Percentiles rank a stretch among this genome's conserved stretches.
phyloP scores from a whole-genome alignment of 2,888 invertebrate genomes.

The Eupithecia exiguata region DNA sequence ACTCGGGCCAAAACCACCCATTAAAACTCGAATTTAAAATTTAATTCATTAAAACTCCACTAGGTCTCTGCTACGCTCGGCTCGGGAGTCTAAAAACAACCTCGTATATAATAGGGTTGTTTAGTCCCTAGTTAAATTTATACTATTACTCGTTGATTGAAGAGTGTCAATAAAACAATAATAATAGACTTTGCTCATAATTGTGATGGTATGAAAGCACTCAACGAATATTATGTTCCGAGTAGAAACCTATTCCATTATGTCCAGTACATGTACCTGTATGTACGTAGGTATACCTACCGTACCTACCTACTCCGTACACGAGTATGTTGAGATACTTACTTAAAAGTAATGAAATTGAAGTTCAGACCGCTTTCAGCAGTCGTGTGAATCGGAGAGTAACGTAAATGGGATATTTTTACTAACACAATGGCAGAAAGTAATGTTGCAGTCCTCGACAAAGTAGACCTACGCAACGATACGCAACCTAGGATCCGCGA shows the following conservation, averaged over 20 bases:
- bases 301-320: neutral
- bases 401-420: neutral
- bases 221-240: slow-evolving; percentile 4
- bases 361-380: slow-evolving; percentile 7
- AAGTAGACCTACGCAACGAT: neutral
- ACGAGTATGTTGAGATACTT: neutral
- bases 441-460: slow-evolving; percentile 3
- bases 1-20: too few relatives aligned
- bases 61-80: too few relatives aligned
- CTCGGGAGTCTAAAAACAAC: too few relatives aligned
- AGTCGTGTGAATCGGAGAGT: neutral
- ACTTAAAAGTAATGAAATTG: slow-evolving; percentile 5
- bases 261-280: neutral
- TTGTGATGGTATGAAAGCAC: slow-evolving; percentile 9
- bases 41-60: too few relatives aligned
- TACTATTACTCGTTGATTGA: neutral
- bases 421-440: slow-evolving; percentile 7
- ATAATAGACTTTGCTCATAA: slow-evolving; percentile 4
- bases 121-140: too few relatives aligned
- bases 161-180: slow-evolving; percentile 2
- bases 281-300: neutral
- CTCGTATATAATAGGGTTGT: too few relatives aligned
- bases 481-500: slow-evolving; percentile 7
- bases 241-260: neutral
- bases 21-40: too few relatives aligned